phyloP scores from a whole-genome alignment of 2,797 vertebrate species.

The Pseudopleuronectes americanus region DNA sequence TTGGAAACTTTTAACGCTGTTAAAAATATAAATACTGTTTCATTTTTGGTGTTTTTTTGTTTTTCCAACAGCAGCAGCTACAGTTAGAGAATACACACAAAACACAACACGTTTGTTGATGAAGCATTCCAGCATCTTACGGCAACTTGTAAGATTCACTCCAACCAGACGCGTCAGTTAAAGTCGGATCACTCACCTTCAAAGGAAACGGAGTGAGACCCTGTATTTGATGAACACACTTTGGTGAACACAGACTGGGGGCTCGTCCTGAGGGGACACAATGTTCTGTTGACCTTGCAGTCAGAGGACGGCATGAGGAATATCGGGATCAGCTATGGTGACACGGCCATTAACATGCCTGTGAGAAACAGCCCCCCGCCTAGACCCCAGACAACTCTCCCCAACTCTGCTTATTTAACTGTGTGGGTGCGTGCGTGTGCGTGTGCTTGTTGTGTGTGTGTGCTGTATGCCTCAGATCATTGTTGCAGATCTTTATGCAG shows the following conservation, averaged over 20 bases:
- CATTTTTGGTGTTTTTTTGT: neutral
- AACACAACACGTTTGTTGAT: too few relatives aligned
- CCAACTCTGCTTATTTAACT: slow-evolving; percentile 45
- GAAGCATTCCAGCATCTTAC: too few relatives aligned
- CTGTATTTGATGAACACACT: neutral
- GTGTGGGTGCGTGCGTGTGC: neutral
- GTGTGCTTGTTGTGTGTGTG: slow-evolving; percentile 8
- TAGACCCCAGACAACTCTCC: slow-evolving; percentile 42
- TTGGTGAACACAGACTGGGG: neutral
- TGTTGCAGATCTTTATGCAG: slow-evolving; percentile 35
- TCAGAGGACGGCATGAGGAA: slow-evolving; percentile 37
- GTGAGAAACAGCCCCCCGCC: slow-evolving; percentile 58
- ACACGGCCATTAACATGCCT: slow-evolving; percentile 59
- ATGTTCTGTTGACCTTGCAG: slow-evolving; percentile 52
- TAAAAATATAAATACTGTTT: neutral
- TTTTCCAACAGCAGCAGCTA: slow-evolving; percentile 1
- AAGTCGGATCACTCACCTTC: neutral
- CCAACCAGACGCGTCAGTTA: neutral
- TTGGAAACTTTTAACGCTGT: neutral
- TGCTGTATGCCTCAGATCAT: slow-evolving; percentile 37
- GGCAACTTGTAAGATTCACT: neutral
- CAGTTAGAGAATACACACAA: neutral
- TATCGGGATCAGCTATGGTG: slow-evolving; percentile 40
- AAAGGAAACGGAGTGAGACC: neutral
- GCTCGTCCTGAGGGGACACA: slow-evolving; percentile 33